These are phyloP conservation scores for Addax nasomaculatus DNA, from an alignment of 2,113 vertebrate genomes.

Conservation along the genomic window DNA sequence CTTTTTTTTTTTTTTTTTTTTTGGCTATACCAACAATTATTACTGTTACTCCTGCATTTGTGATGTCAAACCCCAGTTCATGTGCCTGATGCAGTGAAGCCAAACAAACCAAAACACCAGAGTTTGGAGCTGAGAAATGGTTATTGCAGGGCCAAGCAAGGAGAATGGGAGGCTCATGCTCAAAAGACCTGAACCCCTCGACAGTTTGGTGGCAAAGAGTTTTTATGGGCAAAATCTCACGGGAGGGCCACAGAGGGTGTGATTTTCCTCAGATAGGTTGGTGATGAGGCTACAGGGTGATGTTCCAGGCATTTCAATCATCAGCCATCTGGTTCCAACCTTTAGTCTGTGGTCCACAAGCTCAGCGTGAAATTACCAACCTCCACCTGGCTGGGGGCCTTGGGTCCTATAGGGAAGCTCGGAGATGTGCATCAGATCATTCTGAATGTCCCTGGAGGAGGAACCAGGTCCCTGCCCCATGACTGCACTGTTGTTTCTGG, in stretches of 20 bases:
- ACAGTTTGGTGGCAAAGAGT: background rate
- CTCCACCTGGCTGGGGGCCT: background rate
- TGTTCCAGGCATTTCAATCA: background rate
- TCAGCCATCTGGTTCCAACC: background rate
- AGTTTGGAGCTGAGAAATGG: background rate
- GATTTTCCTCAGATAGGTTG: background rate
- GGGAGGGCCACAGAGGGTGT: background rate
- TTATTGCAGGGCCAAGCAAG: background rate
- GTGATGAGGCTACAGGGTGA: background rate
- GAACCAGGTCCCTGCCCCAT: background rate
- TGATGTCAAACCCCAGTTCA: background rate
- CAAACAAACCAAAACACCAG: background rate
- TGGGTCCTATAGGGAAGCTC: background rate
- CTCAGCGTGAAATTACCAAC: background rate
- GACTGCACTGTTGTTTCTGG: background rate
- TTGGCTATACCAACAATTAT: background rate
- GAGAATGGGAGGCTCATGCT: background rate
- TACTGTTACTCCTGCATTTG: background rate
- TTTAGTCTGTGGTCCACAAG: background rate
- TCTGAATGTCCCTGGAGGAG: background rate
- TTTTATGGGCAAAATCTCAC: background rate
- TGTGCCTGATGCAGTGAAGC: background rate
- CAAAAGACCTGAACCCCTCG: background rate
- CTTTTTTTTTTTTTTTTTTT: background rate
- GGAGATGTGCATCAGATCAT: rapidly evolving